Evolutionary conservation across 2,888 invertebrate species (phyloP).

Genomic region (Ophraella communa): DNA sequence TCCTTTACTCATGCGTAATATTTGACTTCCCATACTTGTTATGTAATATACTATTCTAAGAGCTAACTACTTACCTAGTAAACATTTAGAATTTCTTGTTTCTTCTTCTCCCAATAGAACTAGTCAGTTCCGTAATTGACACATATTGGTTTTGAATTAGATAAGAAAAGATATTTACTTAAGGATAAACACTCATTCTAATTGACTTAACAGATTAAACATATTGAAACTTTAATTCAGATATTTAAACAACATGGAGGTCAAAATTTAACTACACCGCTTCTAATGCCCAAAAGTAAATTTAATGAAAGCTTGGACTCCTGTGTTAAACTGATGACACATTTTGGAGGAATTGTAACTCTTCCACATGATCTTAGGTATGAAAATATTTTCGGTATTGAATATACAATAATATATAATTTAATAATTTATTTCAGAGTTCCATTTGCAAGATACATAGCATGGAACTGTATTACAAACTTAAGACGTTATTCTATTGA

Average conservation of each 20-base stretch:
- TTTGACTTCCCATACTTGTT: no score
- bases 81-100: no score
- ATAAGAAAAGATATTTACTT: no score
- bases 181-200: no score
- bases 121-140: no score
- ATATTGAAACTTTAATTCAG: no score
- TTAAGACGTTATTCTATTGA: slow-evolving; percentile 87
- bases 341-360: slow-evolving; percentile 82
- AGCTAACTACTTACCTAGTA: no score
- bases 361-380: slow-evolving; percentile 84
- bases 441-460: slow-evolving; percentile 82
- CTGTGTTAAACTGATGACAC: slow-evolving; percentile 83
- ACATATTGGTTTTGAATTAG: no score
- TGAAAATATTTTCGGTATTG: not conserved
- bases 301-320: slow-evolving; percentile 66
- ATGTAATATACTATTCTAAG: no score
- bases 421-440: slow-evolving; percentile 59
- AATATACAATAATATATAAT: not conserved
- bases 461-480: slow-evolving; percentile 77
- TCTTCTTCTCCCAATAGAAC: no score
- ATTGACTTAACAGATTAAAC: no score
- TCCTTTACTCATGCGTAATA: no score
- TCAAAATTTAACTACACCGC: slow-evolving; percentile 76
- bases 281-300: slow-evolving; percentile 77
- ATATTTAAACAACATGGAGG: slow-evolving; percentile 83